Evolutionary conservation across 2,888 invertebrate species (phyloP).

Genomic region (Apamea anceps): DNA sequence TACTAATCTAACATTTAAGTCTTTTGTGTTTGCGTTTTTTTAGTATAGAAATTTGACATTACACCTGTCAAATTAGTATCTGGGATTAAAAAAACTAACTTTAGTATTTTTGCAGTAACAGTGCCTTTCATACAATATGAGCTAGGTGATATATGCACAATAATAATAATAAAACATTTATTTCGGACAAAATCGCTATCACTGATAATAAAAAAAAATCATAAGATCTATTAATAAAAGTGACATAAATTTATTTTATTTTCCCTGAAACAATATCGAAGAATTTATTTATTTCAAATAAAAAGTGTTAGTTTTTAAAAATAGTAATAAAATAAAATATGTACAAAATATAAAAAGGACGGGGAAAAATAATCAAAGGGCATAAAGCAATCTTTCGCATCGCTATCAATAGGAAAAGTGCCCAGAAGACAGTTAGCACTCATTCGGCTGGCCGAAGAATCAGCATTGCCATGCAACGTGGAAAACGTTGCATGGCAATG

Average conservation of each 20-base stretch:
- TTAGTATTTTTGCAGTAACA: constrained; percentile 27
- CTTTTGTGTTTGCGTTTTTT: no score
- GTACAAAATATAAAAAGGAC: background rate
- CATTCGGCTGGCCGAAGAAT: no score
- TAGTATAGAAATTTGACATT: no score
- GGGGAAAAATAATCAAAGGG: background rate
- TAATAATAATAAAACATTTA: background rate
- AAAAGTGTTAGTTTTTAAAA: no score
- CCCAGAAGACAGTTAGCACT: background rate
- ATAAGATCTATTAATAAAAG: background rate
- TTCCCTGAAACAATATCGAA: background rate
- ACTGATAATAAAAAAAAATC: background rate
- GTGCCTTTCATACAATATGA: constrained; percentile 27
- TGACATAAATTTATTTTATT: background rate
- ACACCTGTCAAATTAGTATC: no score
- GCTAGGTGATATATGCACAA: constrained; percentile 18
- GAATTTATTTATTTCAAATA: no score
- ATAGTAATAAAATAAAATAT: background rate
- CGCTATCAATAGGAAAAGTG: background rate
- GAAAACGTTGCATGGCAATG: no score
- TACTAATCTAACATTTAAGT: no score
- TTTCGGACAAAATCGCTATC: background rate
- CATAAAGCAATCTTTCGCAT: background rate
- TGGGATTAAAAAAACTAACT: no score
- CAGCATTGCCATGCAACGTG: no score